Evolutionary conservation across 2,113 vertebrate genomes (phyloP), one percentile per base, ranked within the genome.

Genomic region (Proteles cristata): DNA sequence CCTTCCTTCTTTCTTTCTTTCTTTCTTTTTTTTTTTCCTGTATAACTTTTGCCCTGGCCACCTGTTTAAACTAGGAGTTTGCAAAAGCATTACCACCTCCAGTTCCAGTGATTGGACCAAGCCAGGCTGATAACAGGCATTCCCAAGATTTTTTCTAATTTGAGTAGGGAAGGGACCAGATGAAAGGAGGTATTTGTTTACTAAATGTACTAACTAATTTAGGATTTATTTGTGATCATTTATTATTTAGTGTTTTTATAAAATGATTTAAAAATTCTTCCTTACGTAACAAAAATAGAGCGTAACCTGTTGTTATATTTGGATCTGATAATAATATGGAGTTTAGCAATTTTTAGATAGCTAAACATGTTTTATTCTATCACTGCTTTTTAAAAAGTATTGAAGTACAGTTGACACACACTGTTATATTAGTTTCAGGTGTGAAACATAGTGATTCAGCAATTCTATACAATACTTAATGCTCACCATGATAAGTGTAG

Each of bases 241-340:
- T 90, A 79, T 65, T 90, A 76, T 55, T 93, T 84, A 80, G 21
- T 55, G 33, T 84, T 93, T 90, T 69, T 66, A 76, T 90, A 69
- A 63, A 81, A 28, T 43, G 14, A 81, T 87, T 89, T 83, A 45
- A 92, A 89, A 90, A 55, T 71, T 74, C 4, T 23, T 82, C 26
- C 43, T 90, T 39, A 50, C 2, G 26, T 73, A 96, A 69, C 35
- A 94, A 73, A 90, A 84, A 43, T n/a, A 90, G 25, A 90, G 33
- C 73, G 23, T 43, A 95, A 80, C 25, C 23, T 88, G 35, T 31
- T 69, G 9, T 82, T 63, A 17, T 33, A 79, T 25, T 90, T 73
- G 9, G 4, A 55, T 11, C 55, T 61, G 76, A 19, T 25, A n/a
- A 90, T 66, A 66, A 81, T 21, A 12, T 6, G 7, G 5, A 69